phyloP scores from a whole-genome alignment of 2,888 invertebrate species.

The Venusia cambrica region DNA sequence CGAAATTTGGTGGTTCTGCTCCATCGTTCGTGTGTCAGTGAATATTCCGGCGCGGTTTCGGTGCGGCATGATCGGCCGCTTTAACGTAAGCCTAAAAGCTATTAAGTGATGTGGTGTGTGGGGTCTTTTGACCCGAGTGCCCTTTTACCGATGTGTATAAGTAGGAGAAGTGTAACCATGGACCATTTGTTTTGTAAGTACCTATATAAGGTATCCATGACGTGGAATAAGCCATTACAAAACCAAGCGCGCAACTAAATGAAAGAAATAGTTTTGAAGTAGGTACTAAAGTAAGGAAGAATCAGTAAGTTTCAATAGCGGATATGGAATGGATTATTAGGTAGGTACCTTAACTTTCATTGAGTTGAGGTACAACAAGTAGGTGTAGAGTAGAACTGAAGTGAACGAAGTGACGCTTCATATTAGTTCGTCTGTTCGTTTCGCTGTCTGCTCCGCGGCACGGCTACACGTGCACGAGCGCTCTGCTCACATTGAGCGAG shows the following conservation, averaged over 20 bases:
- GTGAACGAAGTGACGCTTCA: constrained; percentile 50
- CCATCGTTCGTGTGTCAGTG: constrained; percentile 73
- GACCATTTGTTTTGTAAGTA: constrained; percentile 75
- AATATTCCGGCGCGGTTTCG: constrained; percentile 68
- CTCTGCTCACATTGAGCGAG: constrained; percentile 34
- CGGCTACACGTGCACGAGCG: constrained; percentile 64
- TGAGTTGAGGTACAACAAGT: constrained; percentile 58
- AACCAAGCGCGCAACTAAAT: too few relatives aligned
- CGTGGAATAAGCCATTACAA: constrained; percentile 40
- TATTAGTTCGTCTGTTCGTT: constrained; percentile 55
- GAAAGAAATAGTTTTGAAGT: too few relatives aligned
- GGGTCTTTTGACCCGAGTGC: constrained; percentile 69
- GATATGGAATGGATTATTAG: constrained; percentile 38
- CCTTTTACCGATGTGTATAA: constrained; percentile 67
- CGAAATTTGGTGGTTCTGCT: constrained; percentile 73
- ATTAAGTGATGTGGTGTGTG: constrained; percentile 71
- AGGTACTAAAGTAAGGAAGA: too few relatives aligned
- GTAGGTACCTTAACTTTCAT: too few relatives aligned
- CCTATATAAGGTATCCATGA: constrained; percentile 50
- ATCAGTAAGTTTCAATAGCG: too few relatives aligned
- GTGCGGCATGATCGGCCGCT: constrained; percentile 57
- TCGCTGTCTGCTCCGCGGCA: constrained; percentile 50
- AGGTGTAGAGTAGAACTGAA: too few relatives aligned
- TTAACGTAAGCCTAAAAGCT: constrained; percentile 35
- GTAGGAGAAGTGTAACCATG: constrained; percentile 72